Percentiles rank a stretch among this genome's conserved stretches.
Conservation (phyloP, 2,888 invertebrate genomes). For the Plusia festucae region DNA sequence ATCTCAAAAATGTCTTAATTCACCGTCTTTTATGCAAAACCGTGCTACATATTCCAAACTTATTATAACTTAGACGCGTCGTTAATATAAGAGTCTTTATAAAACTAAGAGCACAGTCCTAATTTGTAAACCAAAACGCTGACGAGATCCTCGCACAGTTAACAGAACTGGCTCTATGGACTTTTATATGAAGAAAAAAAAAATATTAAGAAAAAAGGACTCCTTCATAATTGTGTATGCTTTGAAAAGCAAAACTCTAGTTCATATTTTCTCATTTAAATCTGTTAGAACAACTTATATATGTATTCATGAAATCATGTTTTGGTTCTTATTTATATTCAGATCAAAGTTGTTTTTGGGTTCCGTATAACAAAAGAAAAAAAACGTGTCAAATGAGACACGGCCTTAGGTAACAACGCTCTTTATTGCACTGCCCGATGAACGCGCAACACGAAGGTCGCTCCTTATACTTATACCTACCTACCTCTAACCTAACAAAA, state of each 20-base stretch:
- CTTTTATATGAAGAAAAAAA: neutral
- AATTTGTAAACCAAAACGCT: slow-evolving; percentile 45
- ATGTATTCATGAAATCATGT: neutral
- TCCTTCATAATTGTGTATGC: neutral
- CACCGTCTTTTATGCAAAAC: slow-evolving; percentile 6
- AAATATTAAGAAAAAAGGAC: neutral
- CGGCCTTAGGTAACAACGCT: too few relatives aligned
- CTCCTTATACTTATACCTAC: too few relatives aligned
- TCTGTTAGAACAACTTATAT: neutral
- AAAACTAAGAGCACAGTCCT: slow-evolving; percentile 21
- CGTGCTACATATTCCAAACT: slow-evolving; percentile 12
- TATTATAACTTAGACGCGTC: slow-evolving; percentile 26
- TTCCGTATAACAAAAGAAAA: neutral
- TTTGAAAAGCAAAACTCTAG: neutral
- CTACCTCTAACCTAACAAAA: too few relatives aligned
- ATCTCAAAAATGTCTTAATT: neutral
- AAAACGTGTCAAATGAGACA: too few relatives aligned
- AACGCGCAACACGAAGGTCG: too few relatives aligned
- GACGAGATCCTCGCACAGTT: slow-evolving; percentile 15
- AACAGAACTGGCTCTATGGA: slow-evolving; percentile 13
- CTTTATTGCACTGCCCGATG: too few relatives aligned
- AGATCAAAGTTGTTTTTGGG: neutral
- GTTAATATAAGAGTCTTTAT: slow-evolving; percentile 37
- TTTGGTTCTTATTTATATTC: neutral
- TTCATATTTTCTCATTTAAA: neutral